Base-by-base conservation (phyloP, 2,113 vertebrate genomes). In the Vulpes vulpes region DNA sequence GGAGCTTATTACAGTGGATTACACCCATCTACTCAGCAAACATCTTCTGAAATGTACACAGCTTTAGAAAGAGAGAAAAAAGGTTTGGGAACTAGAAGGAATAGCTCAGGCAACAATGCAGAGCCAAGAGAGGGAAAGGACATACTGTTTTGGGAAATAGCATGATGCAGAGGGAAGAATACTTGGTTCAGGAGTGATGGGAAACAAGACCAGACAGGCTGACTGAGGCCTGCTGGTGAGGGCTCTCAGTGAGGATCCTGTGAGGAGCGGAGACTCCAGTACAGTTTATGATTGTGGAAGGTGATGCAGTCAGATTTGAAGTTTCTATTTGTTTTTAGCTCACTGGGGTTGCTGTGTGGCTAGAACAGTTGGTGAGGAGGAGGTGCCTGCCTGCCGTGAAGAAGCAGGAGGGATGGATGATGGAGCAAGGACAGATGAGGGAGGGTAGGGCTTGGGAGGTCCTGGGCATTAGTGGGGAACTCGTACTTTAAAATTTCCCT, bases 221-320 rank as follows among this genome's bases (percentile, higher is more conserved):
- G 4, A 14, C n/a, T 11, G 53, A n/a, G 74, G 27, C 67, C 49
- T 3, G 60, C 20, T n/a, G 51, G 43, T 84, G 43, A 22, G 25
- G 27, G 43, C 51, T 81, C 62, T 74, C 49, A 53, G 0, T 16
- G 49, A 65, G 35, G 19, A 62, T 15, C 30, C 22, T 14, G 0
- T 9, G 35, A 57, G 25, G 2, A 11, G 3, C 11, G 0, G 12
- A n/a, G 35, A n/a, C 25, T 78, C 25, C 2, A 14, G 22, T 7
- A 1, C 11, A 23, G 6, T 65, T 65, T 73, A n/a, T 74, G 19
- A 19, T 22, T 22, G 17, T 27, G 51, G 16, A 55, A 62, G 22
- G 5, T n/a, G 25, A 80, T 67, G 25, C 27, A 7, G n/a, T n/a
- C 49, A 53, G 23, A 49, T 25, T 38, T 64, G 43, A 19, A 7